Evolutionary conservation across 1,140 invertebrate genomes (phyloP), one percentile per base, ranked within the genome.

Genomic region (Theocolax elegans): DNA sequence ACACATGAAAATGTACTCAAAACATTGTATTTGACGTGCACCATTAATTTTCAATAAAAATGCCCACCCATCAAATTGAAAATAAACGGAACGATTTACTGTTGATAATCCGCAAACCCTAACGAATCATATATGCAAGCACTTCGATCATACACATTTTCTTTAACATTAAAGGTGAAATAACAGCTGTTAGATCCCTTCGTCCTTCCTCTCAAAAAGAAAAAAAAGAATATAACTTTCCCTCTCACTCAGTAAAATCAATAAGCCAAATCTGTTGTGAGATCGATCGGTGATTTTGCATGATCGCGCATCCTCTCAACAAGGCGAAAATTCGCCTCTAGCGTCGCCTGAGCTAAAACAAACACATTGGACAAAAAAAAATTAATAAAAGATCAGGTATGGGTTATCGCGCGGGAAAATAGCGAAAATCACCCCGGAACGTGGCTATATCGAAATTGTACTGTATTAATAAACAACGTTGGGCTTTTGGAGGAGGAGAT

Each of bases 291-390:
- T 27, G 0, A 40, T 17, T 51, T 65, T 38, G 40, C 42, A 67
- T 49, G 23, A 44, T 40, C 21, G 42, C 15, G 25, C 38, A 49
- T 31, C 25, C n/a, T 25, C 25, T 3, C 15, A 23, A 49, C 8
- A 7, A 15, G 46, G 60, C 21, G 60, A 29, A 62, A 62, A 31
- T 10, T 42, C 1, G 56, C 64, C 40, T 13, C 13, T 35, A 67
- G 64, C 62, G 40, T 67, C 54, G 70, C 67, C 62, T n/a, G 48
- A 46, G 54, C 53, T 51, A 72, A 73, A 66, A 63, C 62, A 69
- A 65, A 63, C 67, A 73, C 48, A 23, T 12, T 19, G 46, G 23
- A 40, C 49, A 23, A 25, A 53, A 38, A 64, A 23, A 42, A 40
- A n/a, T n/a, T 25, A 46, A 31, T 9, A 29, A 29, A 62, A 31